These are phyloP conservation scores for Trichoplax adhaerens DNA, from an alignment of 37 sponge, comb jelly and placozoan species.

Conservation along the genomic window DNA sequence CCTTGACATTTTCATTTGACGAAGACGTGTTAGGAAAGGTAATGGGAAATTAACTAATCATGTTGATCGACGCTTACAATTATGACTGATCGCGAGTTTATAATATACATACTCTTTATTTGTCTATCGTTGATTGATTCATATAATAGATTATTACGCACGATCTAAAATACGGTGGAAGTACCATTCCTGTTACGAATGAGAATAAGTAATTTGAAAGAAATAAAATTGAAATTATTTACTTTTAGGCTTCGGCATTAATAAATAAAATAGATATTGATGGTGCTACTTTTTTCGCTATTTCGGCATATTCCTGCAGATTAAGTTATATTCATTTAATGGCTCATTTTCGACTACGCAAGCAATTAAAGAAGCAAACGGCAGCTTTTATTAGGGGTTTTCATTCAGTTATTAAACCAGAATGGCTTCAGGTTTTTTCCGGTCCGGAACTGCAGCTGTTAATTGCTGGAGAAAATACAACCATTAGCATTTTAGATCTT, in stretches of 20 bases:
- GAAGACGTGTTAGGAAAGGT: constrained; percentile 83
- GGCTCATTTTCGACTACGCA: constrained; percentile 77
- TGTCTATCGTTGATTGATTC: not conserved
- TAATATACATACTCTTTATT: not conserved
- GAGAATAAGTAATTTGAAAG: constrained; percentile 51
- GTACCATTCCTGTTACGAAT: constrained; percentile 55
- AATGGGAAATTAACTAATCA: too few species aligned
- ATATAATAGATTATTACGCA: constrained; percentile 49
- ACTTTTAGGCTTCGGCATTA: not conserved
- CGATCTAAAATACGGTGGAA: constrained; percentile 85
- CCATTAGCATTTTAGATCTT: constrained; percentile 64
- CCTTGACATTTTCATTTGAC: constrained; percentile 79
- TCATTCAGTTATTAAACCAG: constrained; percentile 45
- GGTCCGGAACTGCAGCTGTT: constrained; percentile 74
- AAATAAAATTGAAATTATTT: not conserved
- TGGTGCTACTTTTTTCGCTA: not conserved
- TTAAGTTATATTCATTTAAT: constrained; percentile 11
- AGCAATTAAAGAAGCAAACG: constrained; percentile 73
- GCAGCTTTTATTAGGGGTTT: constrained; percentile 73
- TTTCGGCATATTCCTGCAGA: not conserved
- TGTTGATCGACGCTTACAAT: too few species aligned
- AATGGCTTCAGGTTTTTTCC: constrained; percentile 66
- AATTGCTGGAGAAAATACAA: constrained; percentile 75
- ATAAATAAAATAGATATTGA: not conserved
- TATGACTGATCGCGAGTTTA: not conserved